These are phyloP conservation scores for Hydrolagus colliei DNA, from an alignment of 2,797 vertebrate species.

Conservation along the genomic window DNA sequence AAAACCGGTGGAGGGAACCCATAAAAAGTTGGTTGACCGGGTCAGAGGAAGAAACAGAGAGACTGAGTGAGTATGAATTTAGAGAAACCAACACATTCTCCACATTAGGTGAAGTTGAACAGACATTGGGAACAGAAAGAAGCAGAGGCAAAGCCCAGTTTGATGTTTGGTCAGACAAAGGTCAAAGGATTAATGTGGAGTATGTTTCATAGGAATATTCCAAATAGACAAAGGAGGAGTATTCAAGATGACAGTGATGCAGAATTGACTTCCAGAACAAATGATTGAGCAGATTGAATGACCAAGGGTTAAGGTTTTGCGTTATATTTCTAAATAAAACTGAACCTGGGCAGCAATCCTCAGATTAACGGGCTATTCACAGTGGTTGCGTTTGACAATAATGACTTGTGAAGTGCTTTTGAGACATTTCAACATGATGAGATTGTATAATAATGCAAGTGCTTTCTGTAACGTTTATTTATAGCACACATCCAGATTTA, in stretches of 20 bases:
- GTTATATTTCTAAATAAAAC: not conserved
- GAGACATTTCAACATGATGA: too few relatives aligned
- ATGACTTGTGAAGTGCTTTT: too few relatives aligned
- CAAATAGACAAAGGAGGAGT: not conserved
- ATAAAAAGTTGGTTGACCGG: not conserved
- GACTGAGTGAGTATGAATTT: not conserved
- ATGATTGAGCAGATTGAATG: not conserved
- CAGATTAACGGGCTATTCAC: too few relatives aligned
- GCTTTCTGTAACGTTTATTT: too few relatives aligned
- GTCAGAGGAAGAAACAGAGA: not conserved
- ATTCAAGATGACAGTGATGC: not conserved
- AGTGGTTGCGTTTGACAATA: too few relatives aligned
- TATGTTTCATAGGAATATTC: not conserved
- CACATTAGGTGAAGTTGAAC: not conserved
- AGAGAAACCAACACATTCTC: not conserved
- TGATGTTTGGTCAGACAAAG: not conserved
- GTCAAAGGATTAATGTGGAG: not conserved
- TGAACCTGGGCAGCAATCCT: too few relatives aligned
- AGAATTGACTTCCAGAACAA: not conserved
- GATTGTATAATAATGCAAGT: too few relatives aligned
- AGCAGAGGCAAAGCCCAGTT: not conserved
- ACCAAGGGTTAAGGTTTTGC: not conserved
- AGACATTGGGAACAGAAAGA: not conserved
- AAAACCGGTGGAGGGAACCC: too few relatives aligned
- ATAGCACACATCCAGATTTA: too few relatives aligned